These are phyloP conservation scores for Manis javanica DNA, from an alignment of 2,797 vertebrate genomes.

Conservation along the genomic window DNA sequence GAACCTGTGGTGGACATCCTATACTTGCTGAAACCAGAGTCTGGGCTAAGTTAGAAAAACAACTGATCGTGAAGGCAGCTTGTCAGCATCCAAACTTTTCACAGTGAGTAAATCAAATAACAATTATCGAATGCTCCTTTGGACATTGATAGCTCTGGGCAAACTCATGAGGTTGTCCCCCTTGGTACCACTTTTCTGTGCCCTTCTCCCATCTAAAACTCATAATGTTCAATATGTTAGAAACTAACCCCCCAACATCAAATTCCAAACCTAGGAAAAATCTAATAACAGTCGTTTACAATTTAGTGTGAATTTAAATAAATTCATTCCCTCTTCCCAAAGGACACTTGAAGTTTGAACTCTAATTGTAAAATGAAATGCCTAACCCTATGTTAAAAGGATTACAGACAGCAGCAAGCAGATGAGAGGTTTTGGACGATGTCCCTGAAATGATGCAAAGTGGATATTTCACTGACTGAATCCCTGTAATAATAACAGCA, in stretches of 20 bases:
- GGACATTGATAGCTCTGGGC: not conserved
- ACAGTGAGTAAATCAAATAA: constrained; percentile 33
- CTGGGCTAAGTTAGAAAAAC: constrained; percentile 42
- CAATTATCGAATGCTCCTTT: constrained; percentile 15
- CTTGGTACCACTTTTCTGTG: not conserved
- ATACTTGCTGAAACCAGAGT: constrained; percentile 31
- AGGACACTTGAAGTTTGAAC: constrained; percentile 1
- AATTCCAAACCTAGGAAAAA: constrained; percentile 39
- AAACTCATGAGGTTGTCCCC: not conserved
- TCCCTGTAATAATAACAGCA: not conserved
- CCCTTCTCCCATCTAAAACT: not conserved
- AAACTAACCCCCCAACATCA: not conserved
- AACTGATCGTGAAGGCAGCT: not conserved
- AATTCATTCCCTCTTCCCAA: constrained; percentile 6
- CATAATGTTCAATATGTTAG: constrained; percentile 39
- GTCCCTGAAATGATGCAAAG: constrained; percentile 27
- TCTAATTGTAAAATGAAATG: constrained; percentile 44
- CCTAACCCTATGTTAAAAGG: constrained; percentile 9
- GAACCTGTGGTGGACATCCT: not conserved
- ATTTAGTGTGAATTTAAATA: constrained; percentile 46
- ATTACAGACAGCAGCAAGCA: constrained; percentile 23
- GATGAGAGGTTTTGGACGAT: not conserved
- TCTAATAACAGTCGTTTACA: constrained; percentile 48
- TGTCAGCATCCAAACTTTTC: constrained; percentile 38
- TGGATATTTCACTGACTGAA: constrained; percentile 1